Conservation (phyloP, 2,113 vertebrate species). For the Danionella cerebrum region DNA sequence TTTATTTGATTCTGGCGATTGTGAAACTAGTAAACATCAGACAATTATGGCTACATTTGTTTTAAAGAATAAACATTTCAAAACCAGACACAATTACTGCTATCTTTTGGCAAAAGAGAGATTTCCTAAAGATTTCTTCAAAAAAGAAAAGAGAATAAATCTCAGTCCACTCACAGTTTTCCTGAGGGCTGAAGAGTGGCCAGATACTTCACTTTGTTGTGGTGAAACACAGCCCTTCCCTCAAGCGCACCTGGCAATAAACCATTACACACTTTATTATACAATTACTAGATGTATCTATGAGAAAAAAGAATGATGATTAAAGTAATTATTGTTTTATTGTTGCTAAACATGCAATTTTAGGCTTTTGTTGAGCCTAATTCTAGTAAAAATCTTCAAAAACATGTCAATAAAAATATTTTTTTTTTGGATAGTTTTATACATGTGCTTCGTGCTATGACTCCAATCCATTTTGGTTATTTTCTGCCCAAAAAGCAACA, state of each 20-base stretch:
- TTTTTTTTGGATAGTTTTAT: no score
- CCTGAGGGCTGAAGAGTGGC: background rate
- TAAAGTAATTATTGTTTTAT: background rate
- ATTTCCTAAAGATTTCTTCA: constrained; percentile 17
- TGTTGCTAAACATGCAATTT: background rate
- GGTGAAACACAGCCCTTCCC: background rate
- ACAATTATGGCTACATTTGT: constrained; percentile 39
- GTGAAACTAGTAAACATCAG: constrained; percentile 21
- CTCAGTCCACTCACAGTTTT: background rate
- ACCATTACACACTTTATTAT: background rate
- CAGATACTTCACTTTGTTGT: constrained; percentile 10
- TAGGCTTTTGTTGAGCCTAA: no score
- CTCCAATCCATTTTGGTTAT: no score
- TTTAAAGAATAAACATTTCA: constrained; percentile 40
- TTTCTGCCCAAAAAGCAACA: no score
- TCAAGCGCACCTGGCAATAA: constrained; percentile 6
- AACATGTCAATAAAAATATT: no score
- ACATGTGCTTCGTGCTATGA: no score
- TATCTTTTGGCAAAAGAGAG: background rate
- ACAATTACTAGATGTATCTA: background rate
- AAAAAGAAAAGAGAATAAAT: constrained; percentile 10
- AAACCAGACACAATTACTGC: constrained; percentile 5
- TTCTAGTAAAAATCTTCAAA: no score
- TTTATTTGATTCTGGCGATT: constrained; percentile 36
- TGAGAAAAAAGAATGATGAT: background rate